Base-by-base conservation (phyloP, 2,888 invertebrate species). In the Mesochorus sp. region DNA sequence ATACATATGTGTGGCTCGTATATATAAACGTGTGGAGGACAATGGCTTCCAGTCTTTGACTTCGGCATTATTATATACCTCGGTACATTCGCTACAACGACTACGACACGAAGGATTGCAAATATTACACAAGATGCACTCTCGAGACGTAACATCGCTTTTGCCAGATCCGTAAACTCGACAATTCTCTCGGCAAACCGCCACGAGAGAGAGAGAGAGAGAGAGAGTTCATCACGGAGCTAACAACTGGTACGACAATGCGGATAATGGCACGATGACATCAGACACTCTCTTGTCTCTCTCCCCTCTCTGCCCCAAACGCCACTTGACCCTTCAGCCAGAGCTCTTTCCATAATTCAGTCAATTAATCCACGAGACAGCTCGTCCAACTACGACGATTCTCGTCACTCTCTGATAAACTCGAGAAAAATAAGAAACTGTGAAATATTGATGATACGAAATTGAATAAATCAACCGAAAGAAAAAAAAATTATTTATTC, bases 301-400 rank as follows among this genome's bases (percentile, higher is more conserved):
- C n/a, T 4, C 10, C 31, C 26, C 26, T 12, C 51, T 42, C 66
- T 24, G 14, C 10, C 67, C 37, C 24, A n/a, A 66, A 64, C 57
- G 76, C 70, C 86, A 87, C 84, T 87, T 87, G 84, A 87, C 86
- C 86, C 83, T 80, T 44, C 71, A 79, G 51, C 42, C 34, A 12
- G 31, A 53, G 66, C 85, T 81, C 84, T 86, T 86, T 86, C 85
- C 87, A 85, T 86, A 87, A 86, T 86, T 83, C 83, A 84, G 84
- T 84, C 87, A 86, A 87, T 87, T 87, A 74, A 57, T 39, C 6
- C 44, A 28, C 55, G 57, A 67, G 53, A 67, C 57, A 64, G n/a
- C 64, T 37, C 34, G 47, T 47, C 49, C 57, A 44, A 34, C 49
- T 31, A 34, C 44, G 31, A 26, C 51, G 34, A n/a, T 3, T 39